Percentiles rank a stretch among this genome's conserved stretches.
phyloP scores from a whole-genome alignment of 2,888 invertebrate genomes.

The Troides oblongomaculatus region DNA sequence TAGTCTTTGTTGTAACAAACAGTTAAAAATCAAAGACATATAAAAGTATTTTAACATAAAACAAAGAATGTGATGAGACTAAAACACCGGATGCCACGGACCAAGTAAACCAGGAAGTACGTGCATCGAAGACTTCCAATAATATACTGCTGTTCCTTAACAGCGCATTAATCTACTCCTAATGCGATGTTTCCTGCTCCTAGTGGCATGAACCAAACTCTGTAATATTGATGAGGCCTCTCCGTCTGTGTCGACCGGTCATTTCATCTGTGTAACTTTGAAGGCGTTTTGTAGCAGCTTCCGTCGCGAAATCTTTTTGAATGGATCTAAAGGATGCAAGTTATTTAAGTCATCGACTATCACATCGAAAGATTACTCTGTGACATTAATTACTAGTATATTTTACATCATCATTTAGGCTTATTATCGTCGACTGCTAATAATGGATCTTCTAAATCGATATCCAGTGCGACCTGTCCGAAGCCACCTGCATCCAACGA shows the following conservation, averaged over 20 bases:
- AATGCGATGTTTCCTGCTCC: constrained; percentile 65
- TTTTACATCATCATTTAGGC: too few species aligned
- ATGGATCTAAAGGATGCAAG: constrained; percentile 34
- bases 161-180: constrained; percentile 72
- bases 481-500: too few species aligned
- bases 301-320: constrained; percentile 33
- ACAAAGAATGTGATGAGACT: neutral
- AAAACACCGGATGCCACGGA: constrained; percentile 46
- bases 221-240: constrained; percentile 66
- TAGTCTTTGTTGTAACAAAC: too few species aligned
- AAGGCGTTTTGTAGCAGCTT: constrained; percentile 40
- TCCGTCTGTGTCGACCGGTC: constrained; percentile 67
- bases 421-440: too few species aligned
- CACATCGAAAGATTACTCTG: constrained; percentile 2
- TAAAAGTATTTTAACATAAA: too few species aligned
- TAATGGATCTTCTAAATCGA: too few species aligned
- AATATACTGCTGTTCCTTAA: constrained; percentile 37
- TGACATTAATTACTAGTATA: neutral
- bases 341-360: constrained; percentile 34
- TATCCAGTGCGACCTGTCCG: too few species aligned
- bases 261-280: constrained; percentile 53
- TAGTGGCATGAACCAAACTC: constrained; percentile 43
- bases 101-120: constrained; percentile 60
- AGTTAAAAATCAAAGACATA: too few species aligned
- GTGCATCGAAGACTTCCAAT: constrained; percentile 66